These are phyloP conservation scores for Myotis davidii DNA, from an alignment of 2,113 vertebrate species.

Conservation along the genomic window DNA sequence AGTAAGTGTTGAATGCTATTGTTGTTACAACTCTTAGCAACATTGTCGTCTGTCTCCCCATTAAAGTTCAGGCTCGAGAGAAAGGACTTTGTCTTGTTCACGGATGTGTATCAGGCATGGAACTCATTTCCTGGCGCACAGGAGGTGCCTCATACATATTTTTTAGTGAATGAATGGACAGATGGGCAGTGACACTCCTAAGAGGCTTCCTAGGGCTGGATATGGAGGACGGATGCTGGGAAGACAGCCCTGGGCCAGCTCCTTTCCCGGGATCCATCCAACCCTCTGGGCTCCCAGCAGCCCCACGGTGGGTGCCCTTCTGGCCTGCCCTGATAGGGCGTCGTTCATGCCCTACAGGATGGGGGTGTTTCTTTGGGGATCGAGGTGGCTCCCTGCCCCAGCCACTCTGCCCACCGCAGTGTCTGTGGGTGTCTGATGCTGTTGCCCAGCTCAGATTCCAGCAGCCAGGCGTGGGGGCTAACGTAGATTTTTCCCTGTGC, in stretches of 20 bases:
- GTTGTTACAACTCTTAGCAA: neutral
- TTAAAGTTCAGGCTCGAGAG: neutral
- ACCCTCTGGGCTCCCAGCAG: neutral
- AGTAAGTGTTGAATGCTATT: neutral
- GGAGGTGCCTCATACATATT: neutral
- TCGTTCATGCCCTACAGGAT: neutral
- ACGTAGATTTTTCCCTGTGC: constrained; percentile 6
- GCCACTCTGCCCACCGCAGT: neutral
- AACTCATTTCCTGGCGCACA: neutral
- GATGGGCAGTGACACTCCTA: neutral
- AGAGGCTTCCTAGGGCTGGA: neutral
- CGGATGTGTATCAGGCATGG: neutral
- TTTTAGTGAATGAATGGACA: neutral
- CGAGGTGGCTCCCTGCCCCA: neutral
- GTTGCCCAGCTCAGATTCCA: neutral
- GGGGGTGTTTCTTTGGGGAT: neutral
- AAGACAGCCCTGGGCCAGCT: neutral
- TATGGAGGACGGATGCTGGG: neutral
- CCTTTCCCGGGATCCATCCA: neutral
- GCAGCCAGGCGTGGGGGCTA: neutral
- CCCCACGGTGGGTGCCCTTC: accelerated
- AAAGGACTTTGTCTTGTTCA: neutral
- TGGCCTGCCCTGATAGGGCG: neutral
- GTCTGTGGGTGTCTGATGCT: neutral
- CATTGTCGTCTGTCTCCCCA: neutral